Evolutionary conservation across 2,888 invertebrate species (phyloP).

Genomic region (Eumerus sabulonum): DNA sequence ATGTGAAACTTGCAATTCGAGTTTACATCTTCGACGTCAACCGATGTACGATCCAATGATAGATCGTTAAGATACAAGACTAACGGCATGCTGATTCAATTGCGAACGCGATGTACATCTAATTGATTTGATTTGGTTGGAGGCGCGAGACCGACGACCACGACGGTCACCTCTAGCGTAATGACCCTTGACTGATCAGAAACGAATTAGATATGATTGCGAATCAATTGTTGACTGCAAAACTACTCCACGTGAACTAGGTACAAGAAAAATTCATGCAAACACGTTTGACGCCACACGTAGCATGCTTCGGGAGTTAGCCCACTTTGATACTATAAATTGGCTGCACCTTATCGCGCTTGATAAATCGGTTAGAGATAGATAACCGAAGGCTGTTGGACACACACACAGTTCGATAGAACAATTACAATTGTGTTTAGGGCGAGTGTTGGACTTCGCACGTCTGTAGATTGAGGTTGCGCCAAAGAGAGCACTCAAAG

Average conservation of each 20-base stretch:
- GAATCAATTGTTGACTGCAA: background rate
- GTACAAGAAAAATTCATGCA: background rate
- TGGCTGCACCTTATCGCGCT: constrained; percentile 18
- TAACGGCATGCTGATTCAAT: constrained; percentile 15
- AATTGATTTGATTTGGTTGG: constrained; percentile 27
- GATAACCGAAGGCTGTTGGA: background rate
- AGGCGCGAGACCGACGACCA: constrained; percentile 11
- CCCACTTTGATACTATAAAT: background rate
- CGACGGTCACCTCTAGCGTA: constrained; percentile 5
- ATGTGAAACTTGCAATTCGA: constrained; percentile 7
- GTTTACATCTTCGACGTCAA: constrained; percentile 43
- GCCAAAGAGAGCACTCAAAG: too few species aligned
- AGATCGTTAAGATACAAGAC: too few species aligned
- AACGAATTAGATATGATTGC: constrained; percentile 30
- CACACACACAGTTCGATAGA: too few species aligned
- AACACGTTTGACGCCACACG: constrained; percentile 7
- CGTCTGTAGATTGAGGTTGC: too few species aligned
- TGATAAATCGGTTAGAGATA: constrained; percentile 5
- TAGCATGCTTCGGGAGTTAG: background rate
- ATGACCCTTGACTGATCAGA: constrained; percentile 8
- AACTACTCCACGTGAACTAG: background rate
- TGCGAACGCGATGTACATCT: constrained; percentile 29
- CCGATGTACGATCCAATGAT: constrained; percentile 8
- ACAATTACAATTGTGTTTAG: too few species aligned
- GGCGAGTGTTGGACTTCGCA: too few species aligned